Evolutionary conservation across 2,797 vertebrate species (phyloP).

Genomic region (Orestias chungarensis): DNA sequence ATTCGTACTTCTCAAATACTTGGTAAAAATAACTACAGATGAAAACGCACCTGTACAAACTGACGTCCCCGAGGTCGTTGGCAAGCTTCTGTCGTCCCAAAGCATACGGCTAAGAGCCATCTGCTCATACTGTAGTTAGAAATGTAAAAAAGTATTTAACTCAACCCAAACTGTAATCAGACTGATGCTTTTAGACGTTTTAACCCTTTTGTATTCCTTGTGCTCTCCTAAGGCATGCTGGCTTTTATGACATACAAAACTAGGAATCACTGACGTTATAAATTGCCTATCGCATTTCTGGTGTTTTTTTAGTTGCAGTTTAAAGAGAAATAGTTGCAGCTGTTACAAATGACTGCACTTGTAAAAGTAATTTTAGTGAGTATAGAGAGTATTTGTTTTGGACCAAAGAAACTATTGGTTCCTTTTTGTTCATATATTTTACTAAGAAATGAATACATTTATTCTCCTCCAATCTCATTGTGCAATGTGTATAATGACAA

Average conservation of each 20-base stretch:
- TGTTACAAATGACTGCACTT: too few species aligned
- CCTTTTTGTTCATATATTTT: too few species aligned
- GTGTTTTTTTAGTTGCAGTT: too few species aligned
- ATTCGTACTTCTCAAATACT: slow-evolving; percentile 33
- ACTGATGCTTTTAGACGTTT: slow-evolving; percentile 10
- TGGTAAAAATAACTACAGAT: slow-evolving; percentile 52
- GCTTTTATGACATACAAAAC: slow-evolving; percentile 17
- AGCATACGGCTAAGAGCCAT: slow-evolving; percentile 62
- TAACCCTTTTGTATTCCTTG: not conserved
- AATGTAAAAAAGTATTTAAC: slow-evolving; percentile 41
- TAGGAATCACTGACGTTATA: too few species aligned
- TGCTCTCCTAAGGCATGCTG: slow-evolving; percentile 16
- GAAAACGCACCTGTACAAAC: slow-evolving; percentile 54
- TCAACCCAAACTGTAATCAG: slow-evolving; percentile 44
- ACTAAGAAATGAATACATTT: too few species aligned
- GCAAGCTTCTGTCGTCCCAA: slow-evolving; percentile 48
- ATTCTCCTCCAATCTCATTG: too few species aligned
- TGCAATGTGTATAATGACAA: too few species aligned
- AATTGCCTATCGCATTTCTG: too few species aligned
- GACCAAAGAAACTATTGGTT: too few species aligned
- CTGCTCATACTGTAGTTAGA: slow-evolving; percentile 53
- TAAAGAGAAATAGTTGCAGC: too few species aligned
- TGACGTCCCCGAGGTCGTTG: slow-evolving; percentile 42
- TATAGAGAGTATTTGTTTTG: too few species aligned
- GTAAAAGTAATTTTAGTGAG: too few species aligned